Evolutionary conservation across 2,797 vertebrate genomes (phyloP).

Genomic region (Paguma larvata): DNA sequence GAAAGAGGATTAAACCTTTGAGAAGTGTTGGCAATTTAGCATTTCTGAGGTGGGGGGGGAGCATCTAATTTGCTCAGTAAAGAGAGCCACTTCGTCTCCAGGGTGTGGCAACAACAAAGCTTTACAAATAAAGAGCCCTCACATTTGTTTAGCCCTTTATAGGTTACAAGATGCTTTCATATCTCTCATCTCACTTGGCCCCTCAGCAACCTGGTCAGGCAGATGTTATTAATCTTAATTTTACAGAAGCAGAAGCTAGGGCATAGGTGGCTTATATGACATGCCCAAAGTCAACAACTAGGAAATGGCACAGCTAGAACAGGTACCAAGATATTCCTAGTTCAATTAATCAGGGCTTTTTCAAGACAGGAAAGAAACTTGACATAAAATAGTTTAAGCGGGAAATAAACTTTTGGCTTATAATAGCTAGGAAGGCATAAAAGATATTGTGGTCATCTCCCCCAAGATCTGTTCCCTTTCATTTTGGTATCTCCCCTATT

Average conservation of each 20-base stretch:
- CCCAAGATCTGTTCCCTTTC: neutral
- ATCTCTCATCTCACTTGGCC: neutral
- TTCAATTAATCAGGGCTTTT: neutral
- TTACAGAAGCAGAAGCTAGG: constrained; percentile 58
- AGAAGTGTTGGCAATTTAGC: constrained; percentile 66
- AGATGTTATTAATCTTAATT: constrained; percentile 12
- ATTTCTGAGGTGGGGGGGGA: constrained; percentile 54
- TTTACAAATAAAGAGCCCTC: neutral
- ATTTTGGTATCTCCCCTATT: constrained; percentile 10
- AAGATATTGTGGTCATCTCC: neutral
- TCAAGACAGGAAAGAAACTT: constrained; percentile 26
- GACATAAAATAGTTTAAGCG: constrained; percentile 26
- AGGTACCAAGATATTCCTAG: neutral
- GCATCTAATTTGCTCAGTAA: constrained; percentile 66
- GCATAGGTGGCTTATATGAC: neutral
- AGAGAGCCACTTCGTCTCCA: constrained; percentile 68
- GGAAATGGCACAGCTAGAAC: neutral
- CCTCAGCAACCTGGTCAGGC: neutral
- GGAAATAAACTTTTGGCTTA: constrained; percentile 2
- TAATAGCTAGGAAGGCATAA: neutral
- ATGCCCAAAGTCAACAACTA: constrained; percentile 8
- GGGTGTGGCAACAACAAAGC: constrained; percentile 24
- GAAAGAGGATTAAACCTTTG: constrained; percentile 44
- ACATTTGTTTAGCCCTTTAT: neutral
- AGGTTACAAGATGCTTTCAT: constrained; percentile 39